Conservation (phyloP, 1,140 invertebrate genomes). For the Whitmania pigra region DNA sequence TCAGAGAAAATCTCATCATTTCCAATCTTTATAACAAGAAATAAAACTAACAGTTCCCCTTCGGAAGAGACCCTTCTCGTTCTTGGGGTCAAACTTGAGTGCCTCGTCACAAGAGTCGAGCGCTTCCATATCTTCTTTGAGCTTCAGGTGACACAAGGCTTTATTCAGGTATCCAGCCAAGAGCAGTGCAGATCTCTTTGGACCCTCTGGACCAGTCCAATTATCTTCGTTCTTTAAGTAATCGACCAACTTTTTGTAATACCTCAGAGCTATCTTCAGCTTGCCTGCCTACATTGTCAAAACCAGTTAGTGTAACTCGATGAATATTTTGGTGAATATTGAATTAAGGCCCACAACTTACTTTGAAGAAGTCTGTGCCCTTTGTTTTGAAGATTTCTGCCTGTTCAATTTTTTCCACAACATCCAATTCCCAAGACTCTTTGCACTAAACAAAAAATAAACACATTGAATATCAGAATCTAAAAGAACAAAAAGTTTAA, state of each 20-base stretch:
- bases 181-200: slow-evolving; percentile 52
- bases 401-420: slow-evolving; percentile 62
- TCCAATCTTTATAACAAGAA: not conserved
- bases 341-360: slow-evolving; percentile 29
- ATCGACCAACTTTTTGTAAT: slow-evolving; percentile 64
- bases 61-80: slow-evolving; percentile 79
- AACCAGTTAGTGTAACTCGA: slow-evolving; percentile 40
- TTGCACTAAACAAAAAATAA: slow-evolving; percentile 45
- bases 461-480: not conserved
- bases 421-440: slow-evolving; percentile 67
- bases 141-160: slow-evolving; percentile 70
- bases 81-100: slow-evolving; percentile 60
- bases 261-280: slow-evolving; percentile 65
- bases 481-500: not conserved
- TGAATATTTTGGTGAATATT: too few relatives aligned
- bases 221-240: slow-evolving; percentile 46
- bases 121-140: slow-evolving; percentile 58
- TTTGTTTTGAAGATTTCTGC: slow-evolving; percentile 73
- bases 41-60: slow-evolving; percentile 55
- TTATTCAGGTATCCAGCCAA: slow-evolving; percentile 68
- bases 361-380: slow-evolving; percentile 79
- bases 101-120: slow-evolving; percentile 55
- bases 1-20: too few relatives aligned
- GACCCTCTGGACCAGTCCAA: slow-evolving; percentile 42
- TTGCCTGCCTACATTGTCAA: slow-evolving; percentile 42